Evolutionary conservation across 2,888 invertebrate species (phyloP), one percentile per base, ranked within the genome.

Genomic region (Drosophila mettleri): DNA sequence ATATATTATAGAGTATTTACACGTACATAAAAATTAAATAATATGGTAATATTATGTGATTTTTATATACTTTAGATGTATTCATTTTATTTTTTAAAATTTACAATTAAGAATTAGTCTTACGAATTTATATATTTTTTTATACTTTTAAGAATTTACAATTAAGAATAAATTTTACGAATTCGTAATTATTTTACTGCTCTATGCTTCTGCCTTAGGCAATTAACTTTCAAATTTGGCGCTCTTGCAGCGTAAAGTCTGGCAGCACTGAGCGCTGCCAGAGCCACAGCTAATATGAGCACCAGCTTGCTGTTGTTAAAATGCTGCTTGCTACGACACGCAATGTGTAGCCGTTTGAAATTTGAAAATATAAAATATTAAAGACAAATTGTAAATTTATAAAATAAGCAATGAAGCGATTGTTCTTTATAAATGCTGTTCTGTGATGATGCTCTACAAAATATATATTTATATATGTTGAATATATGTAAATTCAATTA

Each of bases 261-360:
- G 61, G 48, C 54, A 68, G 29, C 63, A 0, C 54, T 46, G 8
- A 9, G 43, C 16, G 39, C 0, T 62, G 68, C 68, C 74, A 68
- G 18, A 12, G 12, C 5, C 7, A 1, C 22, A 54, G 46, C 64
- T 63, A 31, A 20, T 33, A 64, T 16, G 1, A 27, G 6, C 66
- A 58, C 49, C 49, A 5, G 0, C 0, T 8, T 8, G 1, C 0
- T 2, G 16, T 6, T 18, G 9, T n/a, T 22, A 10, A 3, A 1
- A 33, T 18, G 22, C 46, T 38, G 45, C 2, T 0, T 55, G 67
- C 41, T 72, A 38, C 34, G 16, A 14, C 12, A 66, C 54, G 20
- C 1, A 2, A 12, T 8, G 8, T 8, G 6, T 2, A n/a, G 33
- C 16, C 31, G 14, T 9, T 45, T 7, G 8, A 14, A 18, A 0